Evolutionary conservation across 2,888 invertebrate genomes (phyloP), one percentile per base, ranked within the genome.

Genomic region (Troides helena): DNA sequence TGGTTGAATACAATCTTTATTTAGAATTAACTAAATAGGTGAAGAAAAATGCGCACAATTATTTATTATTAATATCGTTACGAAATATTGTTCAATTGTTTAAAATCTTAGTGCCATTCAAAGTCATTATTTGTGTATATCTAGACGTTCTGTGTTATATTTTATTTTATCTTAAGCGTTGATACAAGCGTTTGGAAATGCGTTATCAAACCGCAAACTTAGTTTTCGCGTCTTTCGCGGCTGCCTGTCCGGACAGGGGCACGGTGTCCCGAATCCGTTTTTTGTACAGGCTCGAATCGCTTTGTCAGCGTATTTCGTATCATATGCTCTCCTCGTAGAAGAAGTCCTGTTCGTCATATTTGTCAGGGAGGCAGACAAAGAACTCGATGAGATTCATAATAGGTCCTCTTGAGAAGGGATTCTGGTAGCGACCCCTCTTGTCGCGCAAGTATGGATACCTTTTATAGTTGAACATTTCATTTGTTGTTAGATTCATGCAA

Each of bases 381-480:
- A 97, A 98, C 89, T 98, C 98, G 73, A 98, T 94, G 53, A 98
- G 90, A 88, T 98, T 98, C 81, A 96, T 93, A 67, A 97, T 94
- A 0, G 97, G 96, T 0, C 98, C 98, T 72, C 97, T 94, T n/a
- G 98, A 97, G 84, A 97, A 98, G 0, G 98, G 98, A 90, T 98
- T 98, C 82, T 96, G 95, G 85, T 97, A 98, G 73, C 96, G 95
- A 2, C 98, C 98, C 71, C 96, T 94, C 81, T 97, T 97, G 85
- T 98, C 98, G 68, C 98, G 94, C 73, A 98, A 87, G 85, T 98
- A 98, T 0, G 97, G 96, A 85, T 98, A 98, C 66, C 98, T 94
- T 83, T 97, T 97, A 85, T 97, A 97, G 90, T 98, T 98, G 84
- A 98, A 97, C 96, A 98, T 97, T 90, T 98, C 98, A 85, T 98